Evolutionary conservation across 92 coral and sea anemone genomes (phyloP).

Genomic region (Bergia sp.): DNA sequence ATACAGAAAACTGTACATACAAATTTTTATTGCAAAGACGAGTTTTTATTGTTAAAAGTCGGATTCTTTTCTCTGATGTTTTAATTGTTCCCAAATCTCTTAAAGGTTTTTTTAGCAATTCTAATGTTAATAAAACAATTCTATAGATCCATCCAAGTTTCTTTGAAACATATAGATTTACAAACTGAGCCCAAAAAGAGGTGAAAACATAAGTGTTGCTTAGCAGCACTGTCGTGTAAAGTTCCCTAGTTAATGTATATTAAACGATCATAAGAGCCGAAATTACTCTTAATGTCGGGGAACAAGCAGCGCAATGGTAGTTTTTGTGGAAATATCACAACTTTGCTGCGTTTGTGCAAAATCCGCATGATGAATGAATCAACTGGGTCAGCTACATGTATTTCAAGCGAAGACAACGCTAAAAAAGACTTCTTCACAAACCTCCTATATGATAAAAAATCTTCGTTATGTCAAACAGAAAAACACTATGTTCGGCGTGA

Average conservation of each 20-base stretch:
- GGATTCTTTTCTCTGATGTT: background rate
- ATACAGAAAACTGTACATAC: background rate
- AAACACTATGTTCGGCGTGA: background rate
- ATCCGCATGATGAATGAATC: background rate
- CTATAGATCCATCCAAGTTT: background rate
- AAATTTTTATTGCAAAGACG: background rate
- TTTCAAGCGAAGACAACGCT: background rate
- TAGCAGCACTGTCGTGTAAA: too few relatives aligned
- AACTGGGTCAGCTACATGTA: background rate
- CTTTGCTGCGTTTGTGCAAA: background rate
- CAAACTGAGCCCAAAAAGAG: background rate
- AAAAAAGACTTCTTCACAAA: background rate
- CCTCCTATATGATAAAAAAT: background rate
- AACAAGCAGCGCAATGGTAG: too few relatives aligned
- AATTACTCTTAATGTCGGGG: too few relatives aligned
- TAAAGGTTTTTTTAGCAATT: background rate
- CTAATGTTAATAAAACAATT: background rate
- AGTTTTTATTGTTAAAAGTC: background rate
- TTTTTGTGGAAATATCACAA: too few relatives aligned
- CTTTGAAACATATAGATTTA: background rate
- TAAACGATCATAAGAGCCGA: too few relatives aligned
- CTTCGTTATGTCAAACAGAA: background rate
- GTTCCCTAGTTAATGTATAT: too few relatives aligned
- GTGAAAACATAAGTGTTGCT: too few relatives aligned
- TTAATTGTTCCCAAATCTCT: background rate